Percentiles rank a stretch among this genome's conserved stretches.
These are phyloP conservation scores for Telenomus remus DNA, from an alignment of 1,140 invertebrate species.

Conservation along the genomic window DNA sequence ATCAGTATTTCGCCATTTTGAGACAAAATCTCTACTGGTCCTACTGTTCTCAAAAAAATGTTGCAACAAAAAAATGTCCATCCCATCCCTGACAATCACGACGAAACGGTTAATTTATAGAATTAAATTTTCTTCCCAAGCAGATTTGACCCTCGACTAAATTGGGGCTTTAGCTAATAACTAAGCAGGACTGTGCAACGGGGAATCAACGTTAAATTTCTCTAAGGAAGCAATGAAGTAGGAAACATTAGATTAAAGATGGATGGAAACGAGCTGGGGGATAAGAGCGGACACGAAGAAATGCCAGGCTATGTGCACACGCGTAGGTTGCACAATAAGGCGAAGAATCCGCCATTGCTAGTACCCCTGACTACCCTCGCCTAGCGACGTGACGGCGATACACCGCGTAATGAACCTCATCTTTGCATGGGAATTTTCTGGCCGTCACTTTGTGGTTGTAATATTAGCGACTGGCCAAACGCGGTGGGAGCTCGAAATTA, in stretches of 20 bases:
- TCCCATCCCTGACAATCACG: not conserved
- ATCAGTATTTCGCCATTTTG: too few species aligned
- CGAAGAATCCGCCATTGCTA: constrained; percentile 61
- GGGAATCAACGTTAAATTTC: constrained; percentile 28
- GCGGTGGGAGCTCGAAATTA: constrained; percentile 46
- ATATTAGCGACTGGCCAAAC: constrained; percentile 42
- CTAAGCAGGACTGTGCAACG: constrained; percentile 26
- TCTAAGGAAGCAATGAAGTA: constrained; percentile 51
- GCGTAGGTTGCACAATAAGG: constrained; percentile 61
- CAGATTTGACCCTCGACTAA: constrained; percentile 6
- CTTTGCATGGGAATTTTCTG: constrained; percentile 58
- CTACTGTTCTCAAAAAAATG: constrained; percentile 15
- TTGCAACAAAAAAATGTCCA: not conserved
- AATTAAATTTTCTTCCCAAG: constrained; percentile 10
- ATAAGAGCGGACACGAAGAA: constrained; percentile 40
- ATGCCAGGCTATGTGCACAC: constrained; percentile 27
- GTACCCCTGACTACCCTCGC: constrained; percentile 62
- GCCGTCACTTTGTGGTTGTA: constrained; percentile 33
- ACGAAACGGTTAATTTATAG: constrained; percentile 17
- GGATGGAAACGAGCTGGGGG: constrained; percentile 44
- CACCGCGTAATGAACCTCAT: constrained; percentile 66
- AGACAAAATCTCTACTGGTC: constrained; percentile 5
- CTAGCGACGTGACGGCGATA: constrained; percentile 64
- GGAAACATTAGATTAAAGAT: constrained; percentile 54
- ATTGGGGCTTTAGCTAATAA: constrained; percentile 45